Conservation (phyloP, 2,797 vertebrate genomes). For the Tapera naevia region DNA sequence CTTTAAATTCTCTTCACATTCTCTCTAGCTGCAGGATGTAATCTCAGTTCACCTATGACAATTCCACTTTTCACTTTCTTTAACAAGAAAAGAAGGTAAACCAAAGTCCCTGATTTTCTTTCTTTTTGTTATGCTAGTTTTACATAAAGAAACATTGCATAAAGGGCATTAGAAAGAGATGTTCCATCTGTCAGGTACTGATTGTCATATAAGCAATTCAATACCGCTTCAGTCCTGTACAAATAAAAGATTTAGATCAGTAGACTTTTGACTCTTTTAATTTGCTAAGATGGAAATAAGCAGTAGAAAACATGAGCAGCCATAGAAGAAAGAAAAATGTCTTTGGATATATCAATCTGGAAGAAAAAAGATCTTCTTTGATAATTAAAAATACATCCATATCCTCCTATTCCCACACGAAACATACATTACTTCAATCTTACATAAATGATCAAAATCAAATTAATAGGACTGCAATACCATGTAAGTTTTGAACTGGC, state of each 20-base stretch:
- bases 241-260: conserved; percentile 69
- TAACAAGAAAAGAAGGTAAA: neutral
- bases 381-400: neutral
- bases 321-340: neutral
- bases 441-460: neutral
- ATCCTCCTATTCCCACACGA: neutral
- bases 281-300: conserved; percentile 6
- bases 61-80: conserved; percentile 26
- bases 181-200: conserved; percentile 24
- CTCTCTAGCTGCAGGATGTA: neutral
- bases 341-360: neutral
- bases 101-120: conserved; percentile 31
- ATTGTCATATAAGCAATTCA: conserved; percentile 26
- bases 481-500: neutral
- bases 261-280: conserved; percentile 33
- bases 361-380: neutral
- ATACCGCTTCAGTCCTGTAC: conserved; percentile 42
- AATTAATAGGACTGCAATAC: neutral
- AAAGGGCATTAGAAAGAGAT: conserved; percentile 39
- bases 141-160: conserved; percentile 23
- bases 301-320: neutral
- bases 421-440: neutral
- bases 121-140: conserved; percentile 29
- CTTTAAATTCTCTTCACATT: conserved; percentile 39
- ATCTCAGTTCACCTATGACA: conserved; percentile 10